A percentile compares a stretch with the other conserved stretches of the same genome.
phyloP scores from a whole-genome alignment of 2,888 invertebrate species.

The Ornithoptera alexandrae region DNA sequence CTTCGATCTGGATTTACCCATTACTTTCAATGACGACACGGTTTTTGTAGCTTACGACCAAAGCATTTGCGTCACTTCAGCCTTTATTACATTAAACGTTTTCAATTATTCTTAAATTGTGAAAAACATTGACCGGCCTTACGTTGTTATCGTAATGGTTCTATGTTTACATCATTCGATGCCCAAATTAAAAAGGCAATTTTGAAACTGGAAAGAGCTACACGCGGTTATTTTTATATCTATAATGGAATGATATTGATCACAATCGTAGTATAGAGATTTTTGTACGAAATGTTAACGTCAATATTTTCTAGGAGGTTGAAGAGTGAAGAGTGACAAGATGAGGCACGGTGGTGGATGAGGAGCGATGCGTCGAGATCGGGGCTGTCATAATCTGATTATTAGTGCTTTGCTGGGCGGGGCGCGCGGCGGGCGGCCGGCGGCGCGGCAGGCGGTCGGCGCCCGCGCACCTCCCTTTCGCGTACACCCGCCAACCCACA shows the following conservation, averaged over 20 bases:
- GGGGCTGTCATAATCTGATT: constrained; percentile 78
- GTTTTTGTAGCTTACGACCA: constrained; percentile 59
- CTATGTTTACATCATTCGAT: background rate
- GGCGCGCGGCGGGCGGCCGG: constrained; percentile 71
- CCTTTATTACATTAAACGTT: constrained; percentile 72
- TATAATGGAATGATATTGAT: background rate
- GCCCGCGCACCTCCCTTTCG: constrained; percentile 67
- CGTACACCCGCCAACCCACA: constrained; percentile 36
- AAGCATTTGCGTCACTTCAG: constrained; percentile 58
- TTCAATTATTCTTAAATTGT: constrained; percentile 60
- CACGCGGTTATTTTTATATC: background rate
- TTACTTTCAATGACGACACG: constrained; percentile 73
- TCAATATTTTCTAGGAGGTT: constrained; percentile 57
- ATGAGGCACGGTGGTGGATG: constrained; percentile 40
- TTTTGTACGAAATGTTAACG: constrained; percentile 41
- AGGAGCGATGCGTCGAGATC: constrained; percentile 53
- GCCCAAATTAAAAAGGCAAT: background rate
- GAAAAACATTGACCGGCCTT: constrained; percentile 60
- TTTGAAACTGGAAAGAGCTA: background rate
- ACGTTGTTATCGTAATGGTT: constrained; percentile 44
- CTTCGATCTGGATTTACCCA: constrained; percentile 65
- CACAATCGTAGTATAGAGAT: background rate
- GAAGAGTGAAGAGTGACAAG: constrained; percentile 57
- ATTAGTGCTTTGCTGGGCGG: constrained; percentile 72
- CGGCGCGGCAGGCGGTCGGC: constrained; percentile 75